Base-by-base conservation (phyloP, 2,113 vertebrate genomes). In the Indicator maculatus region DNA sequence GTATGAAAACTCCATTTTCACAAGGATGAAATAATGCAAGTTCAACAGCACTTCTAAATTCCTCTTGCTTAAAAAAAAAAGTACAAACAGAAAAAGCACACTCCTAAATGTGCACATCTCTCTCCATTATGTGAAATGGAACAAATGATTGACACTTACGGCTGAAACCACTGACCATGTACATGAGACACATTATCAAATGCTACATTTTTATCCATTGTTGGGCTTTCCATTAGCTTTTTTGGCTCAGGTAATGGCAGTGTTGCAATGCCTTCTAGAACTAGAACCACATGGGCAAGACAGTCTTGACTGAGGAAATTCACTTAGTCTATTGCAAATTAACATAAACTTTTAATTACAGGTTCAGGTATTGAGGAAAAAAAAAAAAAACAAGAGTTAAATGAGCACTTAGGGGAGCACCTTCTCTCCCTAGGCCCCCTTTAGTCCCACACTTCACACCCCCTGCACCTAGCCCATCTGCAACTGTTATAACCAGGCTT, bases 1-100 rank as follows among this genome's bases (percentile, higher is more conserved):
- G 53, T 72, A 94, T n/a, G 81, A 84, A 96, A 95, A 63, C 38
- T 75, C 67, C 80, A 83, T 95, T 96, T 97, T 89, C 64, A 84
- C 67, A 80, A 91, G 66, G 64, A 61, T 75, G 56, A 95, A 73
- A 47, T 69, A 92, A 90, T 90, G 45, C 59, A 87, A 91, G 67
- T 74, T 78, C 18, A 38, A 77, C 41, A 88, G 60, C 47, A 64
- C 33, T 91, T 90, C 39, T 63, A 39, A 87, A 33, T 41, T 89
- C 26, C 33, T 2, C 38, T 83, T 77, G 59, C 66, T 56, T 63
- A 71, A 65, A 88, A 26, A 52, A 75, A 69, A 38, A 23, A 65
- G 16, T 15, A 19, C 11, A 64, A 83, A 33, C 21, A 27, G 59
- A 56, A 91, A 75, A 12, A 80, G 30, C 8, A 1, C n/a, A 39